phyloP scores from a whole-genome alignment of 2,113 vertebrate genomes.

The Cebidichthys violaceus region DNA sequence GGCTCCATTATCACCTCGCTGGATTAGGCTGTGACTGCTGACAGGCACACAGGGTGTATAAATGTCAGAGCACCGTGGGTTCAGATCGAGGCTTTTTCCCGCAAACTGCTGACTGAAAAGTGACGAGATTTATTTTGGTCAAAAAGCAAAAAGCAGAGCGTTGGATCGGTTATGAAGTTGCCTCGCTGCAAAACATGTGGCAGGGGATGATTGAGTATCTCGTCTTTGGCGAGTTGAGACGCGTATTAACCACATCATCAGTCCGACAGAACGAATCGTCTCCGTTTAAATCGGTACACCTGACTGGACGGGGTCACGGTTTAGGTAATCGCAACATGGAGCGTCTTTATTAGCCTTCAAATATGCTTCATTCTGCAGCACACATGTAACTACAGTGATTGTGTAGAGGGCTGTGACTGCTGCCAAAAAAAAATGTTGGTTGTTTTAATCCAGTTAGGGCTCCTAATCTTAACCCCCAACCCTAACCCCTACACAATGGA shows the following conservation, averaged over 20 bases:
- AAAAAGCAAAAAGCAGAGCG: neutral
- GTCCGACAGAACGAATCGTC: neutral
- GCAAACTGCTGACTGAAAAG: conserved; percentile 18
- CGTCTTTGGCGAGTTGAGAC: neutral
- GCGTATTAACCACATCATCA: neutral
- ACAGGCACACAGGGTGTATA: conserved; percentile 51
- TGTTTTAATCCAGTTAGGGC: neutral
- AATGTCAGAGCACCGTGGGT: conserved; percentile 44
- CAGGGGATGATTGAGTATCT: neutral
- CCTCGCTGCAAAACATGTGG: neutral
- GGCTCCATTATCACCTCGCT: conserved; percentile 71
- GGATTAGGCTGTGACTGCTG: conserved; percentile 63
- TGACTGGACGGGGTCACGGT: neutral
- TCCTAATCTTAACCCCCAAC: neutral
- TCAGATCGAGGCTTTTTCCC: conserved; percentile 37
- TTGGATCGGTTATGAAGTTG: neutral
- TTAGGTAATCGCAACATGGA: neutral
- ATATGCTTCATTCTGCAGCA: neutral
- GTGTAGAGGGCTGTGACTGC: too few relatives aligned
- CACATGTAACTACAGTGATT: neutral
- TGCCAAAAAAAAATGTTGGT: neutral
- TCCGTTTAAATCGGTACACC: neutral
- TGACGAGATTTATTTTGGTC: conserved; percentile 29
- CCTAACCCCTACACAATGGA: neutral
- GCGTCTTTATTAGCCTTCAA: neutral